phyloP scores from a whole-genome alignment of 2,888 invertebrate species.

The Saturnia japonica region DNA sequence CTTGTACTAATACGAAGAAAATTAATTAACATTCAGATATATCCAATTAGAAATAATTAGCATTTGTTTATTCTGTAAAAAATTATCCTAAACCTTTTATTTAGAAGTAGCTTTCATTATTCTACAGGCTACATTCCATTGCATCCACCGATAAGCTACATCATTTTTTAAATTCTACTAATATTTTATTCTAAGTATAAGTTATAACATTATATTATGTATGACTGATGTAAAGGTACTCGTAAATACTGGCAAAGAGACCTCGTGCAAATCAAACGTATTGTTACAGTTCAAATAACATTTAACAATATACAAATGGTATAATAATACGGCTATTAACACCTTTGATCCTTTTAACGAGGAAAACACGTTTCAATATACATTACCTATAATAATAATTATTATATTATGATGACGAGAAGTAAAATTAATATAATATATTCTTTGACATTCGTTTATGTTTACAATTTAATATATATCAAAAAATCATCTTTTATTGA shows the following conservation, averaged over 20 bases:
- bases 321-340: background rate
- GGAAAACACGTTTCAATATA: background rate
- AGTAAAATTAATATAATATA: background rate
- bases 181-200: too few species aligned
- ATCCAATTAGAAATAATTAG: too few species aligned
- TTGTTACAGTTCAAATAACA: background rate
- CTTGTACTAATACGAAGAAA: too few species aligned
- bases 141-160: too few species aligned
- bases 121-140: too few species aligned
- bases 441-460: background rate
- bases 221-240: background rate
- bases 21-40: too few species aligned
- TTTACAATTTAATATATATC: background rate
- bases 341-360: background rate
- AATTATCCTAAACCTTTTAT: too few species aligned
- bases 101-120: too few species aligned
- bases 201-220: background rate
- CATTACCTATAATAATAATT: too few species aligned
- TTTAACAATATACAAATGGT: background rate
- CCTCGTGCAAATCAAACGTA: background rate
- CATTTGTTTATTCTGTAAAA: too few species aligned
- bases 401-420: background rate
- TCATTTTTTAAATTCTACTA: too few species aligned
- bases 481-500: too few species aligned
- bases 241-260: background rate